A percentile compares a stretch with the other conserved stretches of the same genome.
These are phyloP conservation scores for Leucoraja ocellata DNA, from an alignment of 2,797 vertebrate species.

Conservation along the genomic window DNA sequence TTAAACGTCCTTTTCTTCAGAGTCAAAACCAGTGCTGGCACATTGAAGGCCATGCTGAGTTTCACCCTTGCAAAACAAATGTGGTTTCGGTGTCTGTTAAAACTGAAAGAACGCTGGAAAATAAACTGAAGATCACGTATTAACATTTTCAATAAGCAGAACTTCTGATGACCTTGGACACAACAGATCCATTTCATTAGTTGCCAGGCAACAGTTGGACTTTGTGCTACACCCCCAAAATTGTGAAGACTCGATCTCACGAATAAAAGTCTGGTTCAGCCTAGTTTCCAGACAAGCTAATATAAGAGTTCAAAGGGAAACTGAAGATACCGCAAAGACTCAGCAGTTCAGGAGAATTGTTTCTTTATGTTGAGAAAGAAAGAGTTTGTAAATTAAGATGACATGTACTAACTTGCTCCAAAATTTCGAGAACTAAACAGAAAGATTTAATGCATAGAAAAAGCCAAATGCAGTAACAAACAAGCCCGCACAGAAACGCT, in stretches of 20 bases:
- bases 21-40: too few relatives aligned
- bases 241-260: background rate
- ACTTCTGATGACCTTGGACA: background rate
- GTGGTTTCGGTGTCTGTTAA: background rate
- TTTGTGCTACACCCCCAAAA: background rate
- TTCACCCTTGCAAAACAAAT: too few relatives aligned
- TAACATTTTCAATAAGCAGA: background rate
- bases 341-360: too few relatives aligned
- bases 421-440: background rate
- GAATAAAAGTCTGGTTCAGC: background rate
- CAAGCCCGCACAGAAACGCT: background rate
- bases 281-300: background rate
- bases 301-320: too few relatives aligned
- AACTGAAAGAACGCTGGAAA: background rate
- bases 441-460: background rate
- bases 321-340: too few relatives aligned
- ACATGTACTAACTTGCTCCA: background rate
- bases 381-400: background rate
- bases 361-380: too few relatives aligned
- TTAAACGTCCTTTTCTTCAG: too few relatives aligned
- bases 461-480: background rate
- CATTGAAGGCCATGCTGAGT: too few relatives aligned
- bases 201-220: background rate
- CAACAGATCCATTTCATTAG: background rate
- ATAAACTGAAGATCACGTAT: background rate